Evolutionary conservation across 2,113 vertebrate genomes (phyloP), one percentile per base, ranked within the genome.

Genomic region (Siphamia tubifer): DNA sequence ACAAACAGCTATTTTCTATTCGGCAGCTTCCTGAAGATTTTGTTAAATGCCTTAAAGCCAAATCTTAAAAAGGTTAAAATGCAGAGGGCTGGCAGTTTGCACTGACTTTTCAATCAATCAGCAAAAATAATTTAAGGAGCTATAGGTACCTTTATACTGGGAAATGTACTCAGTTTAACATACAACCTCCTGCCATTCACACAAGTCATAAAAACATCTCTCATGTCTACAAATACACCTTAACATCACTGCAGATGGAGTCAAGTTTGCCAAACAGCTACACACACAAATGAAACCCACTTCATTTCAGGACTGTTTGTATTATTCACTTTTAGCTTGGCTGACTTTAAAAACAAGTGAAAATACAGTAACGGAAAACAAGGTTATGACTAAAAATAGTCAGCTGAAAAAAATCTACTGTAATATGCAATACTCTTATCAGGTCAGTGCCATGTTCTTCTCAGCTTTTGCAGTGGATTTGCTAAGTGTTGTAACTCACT

Each of bases 21-120:
- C 25, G 64, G 54, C 70, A 83, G 31, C 43, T 35, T 79, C 40
- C 10, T 0, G 17, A 28, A 61, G 12, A 45, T 16, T 55, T 39
- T 20, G 34, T 11, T 10, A 12, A 60, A 66, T 70, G 51, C 57
- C 49, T 81, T 73, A 21, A 39, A 60, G 54, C 68, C 31, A 1
- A 57, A 53, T 70, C 47, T 53, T 65, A 16, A 53, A 64, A 44
- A 49, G 23, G 40, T 76, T 55, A 58, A 61, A 72, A 62, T 47
- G 48, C 64, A 61, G 70, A 76, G 43, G 55, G 42, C 42, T 20
- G 23, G 6, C 5, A 32, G 27, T 21, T n/a, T n/a, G n/a, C n/a
- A n/a, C n/a, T n/a, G n/a, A n/a, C n/a, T n/a, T n/a, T n/a, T n/a
- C n/a, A n/a, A n/a, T n/a, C n/a, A n/a, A n/a, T n/a, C n/a, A 21